A percentile compares a stretch with the other conserved stretches of the same genome.
Evolutionary conservation across 2,888 invertebrate genomes (phyloP).

Genomic region (Falcaria lacertinaria): DNA sequence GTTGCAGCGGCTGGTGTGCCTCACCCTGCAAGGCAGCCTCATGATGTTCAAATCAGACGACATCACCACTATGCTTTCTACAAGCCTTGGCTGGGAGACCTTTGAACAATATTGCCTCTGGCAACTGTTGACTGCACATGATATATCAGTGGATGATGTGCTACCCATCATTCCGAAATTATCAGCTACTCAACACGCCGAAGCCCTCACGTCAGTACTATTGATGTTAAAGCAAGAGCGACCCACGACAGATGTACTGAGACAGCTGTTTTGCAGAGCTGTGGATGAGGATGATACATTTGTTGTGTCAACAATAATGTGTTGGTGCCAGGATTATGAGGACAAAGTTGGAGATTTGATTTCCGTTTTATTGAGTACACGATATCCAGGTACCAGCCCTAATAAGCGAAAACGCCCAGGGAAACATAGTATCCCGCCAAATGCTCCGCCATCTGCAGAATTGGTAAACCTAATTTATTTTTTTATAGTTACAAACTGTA

Average conservation of each 20-base stretch:
- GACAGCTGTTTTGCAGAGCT: constrained; percentile 89
- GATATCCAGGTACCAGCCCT: constrained; percentile 92
- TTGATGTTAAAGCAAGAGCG: constrained; percentile 95
- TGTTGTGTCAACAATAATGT: constrained; percentile 93
- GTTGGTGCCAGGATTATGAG: constrained; percentile 96
- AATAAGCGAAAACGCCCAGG: constrained; percentile 93
- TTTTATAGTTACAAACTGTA: too few species aligned
- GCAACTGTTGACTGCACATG: constrained; percentile 97
- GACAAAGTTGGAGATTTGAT: constrained; percentile 92
- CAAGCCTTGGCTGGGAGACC: constrained; percentile 96
- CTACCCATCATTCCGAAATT: constrained; percentile 87
- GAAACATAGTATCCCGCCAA: constrained; percentile 84
- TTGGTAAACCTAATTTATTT: constrained; percentile 66
- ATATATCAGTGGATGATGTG: constrained; percentile 94
- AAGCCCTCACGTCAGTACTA: constrained; percentile 94
- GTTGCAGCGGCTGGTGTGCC: constrained; percentile 93
- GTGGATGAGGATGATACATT: constrained; percentile 90
- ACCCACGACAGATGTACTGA: constrained; percentile 91
- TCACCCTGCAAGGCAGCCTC: constrained; percentile 92
- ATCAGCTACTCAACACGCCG: constrained; percentile 91
- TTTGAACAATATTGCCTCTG: constrained; percentile 98
- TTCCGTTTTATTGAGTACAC: constrained; percentile 87
- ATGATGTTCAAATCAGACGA: constrained; percentile 90
- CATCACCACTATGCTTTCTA: constrained; percentile 85
- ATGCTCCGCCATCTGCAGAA: constrained; percentile 88